Evolutionary conservation across 2,797 vertebrate genomes (phyloP).

Genomic region (Hypotaenidia okinawae): DNA sequence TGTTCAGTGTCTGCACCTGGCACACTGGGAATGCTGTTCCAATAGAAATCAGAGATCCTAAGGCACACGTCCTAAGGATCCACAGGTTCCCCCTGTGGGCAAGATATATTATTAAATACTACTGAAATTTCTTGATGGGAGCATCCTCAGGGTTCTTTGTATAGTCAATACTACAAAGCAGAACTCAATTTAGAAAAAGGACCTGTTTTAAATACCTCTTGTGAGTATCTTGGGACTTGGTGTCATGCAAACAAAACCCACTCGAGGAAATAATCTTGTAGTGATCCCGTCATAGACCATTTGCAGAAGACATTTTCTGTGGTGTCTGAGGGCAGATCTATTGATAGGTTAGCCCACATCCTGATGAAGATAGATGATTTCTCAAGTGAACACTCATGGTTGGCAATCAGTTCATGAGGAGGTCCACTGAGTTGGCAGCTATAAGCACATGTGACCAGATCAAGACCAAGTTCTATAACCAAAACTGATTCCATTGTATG

Average conservation of each 20-base stretch:
- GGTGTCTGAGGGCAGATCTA: not conserved
- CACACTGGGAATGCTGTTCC: not conserved
- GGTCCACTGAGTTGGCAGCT: not conserved
- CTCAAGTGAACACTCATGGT: not conserved
- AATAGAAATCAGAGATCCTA: not conserved
- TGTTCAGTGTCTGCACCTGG: not conserved
- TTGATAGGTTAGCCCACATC: not conserved
- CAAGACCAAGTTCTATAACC: not conserved
- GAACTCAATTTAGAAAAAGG: not conserved
- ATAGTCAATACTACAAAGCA: not conserved
- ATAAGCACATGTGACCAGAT: not conserved
- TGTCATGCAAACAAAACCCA: not conserved
- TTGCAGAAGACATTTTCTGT: not conserved
- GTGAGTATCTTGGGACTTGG: not conserved
- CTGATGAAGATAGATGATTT: not conserved
- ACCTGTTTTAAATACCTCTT: not conserved
- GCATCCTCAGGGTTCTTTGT: not conserved
- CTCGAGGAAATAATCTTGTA: not conserved
- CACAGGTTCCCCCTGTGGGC: not conserved
- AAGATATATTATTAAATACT: not conserved
- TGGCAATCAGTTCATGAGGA: not conserved
- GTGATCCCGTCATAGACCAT: not conserved
- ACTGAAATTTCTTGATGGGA: not conserved
- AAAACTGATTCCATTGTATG: not conserved
- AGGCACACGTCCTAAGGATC: not conserved